A percentile compares a stretch with the other conserved stretches of the same genome.
Conservation (phyloP, 1,140 invertebrate species). For the Zeugodacus cucurbitae region DNA sequence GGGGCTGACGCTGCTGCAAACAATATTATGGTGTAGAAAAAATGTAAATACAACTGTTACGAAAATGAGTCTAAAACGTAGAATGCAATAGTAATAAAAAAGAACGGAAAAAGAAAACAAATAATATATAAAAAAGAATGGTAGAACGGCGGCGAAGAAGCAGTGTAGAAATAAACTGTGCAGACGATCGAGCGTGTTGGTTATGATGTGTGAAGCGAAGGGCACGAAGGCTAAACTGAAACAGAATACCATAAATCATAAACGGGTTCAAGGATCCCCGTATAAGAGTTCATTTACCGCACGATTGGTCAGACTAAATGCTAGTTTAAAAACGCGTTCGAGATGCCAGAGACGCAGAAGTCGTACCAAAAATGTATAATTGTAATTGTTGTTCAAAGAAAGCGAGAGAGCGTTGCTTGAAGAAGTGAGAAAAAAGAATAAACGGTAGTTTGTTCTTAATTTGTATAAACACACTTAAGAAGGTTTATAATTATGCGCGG, state of each 20-base stretch:
- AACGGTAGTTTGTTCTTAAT: neutral
- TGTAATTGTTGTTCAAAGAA: neutral
- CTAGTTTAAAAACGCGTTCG: neutral
- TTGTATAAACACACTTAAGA: too few species aligned
- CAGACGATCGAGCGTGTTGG: neutral
- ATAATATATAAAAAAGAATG: neutral
- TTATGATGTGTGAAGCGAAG: neutral
- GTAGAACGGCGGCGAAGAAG: neutral
- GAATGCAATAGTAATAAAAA: neutral
- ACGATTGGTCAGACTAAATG: neutral
- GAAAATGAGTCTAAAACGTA: neutral
- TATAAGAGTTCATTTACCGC: conserved; percentile 34
- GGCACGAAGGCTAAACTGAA: neutral
- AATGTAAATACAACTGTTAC: neutral
- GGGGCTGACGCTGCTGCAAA: neutral
- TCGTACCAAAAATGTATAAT: neutral
- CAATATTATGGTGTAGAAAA: neutral
- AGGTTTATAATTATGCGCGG: neutral
- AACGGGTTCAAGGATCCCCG: conserved; percentile 25
- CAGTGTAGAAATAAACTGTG: neutral
- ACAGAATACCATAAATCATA: conserved; percentile 16
- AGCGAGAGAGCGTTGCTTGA: neutral
- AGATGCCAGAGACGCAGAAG: too few species aligned
- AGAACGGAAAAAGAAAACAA: neutral
- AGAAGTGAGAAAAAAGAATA: neutral